A percentile compares a stretch with the other conserved stretches of the same genome.
Evolutionary conservation across 2,797 vertebrate genomes (phyloP).

Genomic region (Tolypeutes matacus): DNA sequence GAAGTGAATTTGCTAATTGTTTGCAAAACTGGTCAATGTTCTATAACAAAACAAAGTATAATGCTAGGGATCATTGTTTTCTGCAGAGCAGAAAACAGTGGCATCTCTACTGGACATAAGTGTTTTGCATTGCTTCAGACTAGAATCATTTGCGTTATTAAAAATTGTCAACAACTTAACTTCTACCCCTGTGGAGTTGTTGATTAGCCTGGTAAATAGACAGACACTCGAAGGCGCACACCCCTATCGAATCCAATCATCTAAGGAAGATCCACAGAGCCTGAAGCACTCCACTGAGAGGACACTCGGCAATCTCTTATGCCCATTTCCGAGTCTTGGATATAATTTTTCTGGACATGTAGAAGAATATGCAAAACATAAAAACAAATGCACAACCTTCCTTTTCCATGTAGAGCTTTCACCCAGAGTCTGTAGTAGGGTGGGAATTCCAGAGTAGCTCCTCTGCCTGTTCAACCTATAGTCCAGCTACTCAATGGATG

Average conservation of each 20-base stretch:
- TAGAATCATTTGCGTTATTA: background rate
- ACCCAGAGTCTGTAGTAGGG: background rate
- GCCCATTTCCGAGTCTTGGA: background rate
- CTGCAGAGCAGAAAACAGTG: background rate
- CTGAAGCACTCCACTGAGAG: too few relatives aligned
- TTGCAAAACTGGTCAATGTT: background rate
- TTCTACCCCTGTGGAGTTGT: background rate
- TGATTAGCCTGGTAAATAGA: background rate
- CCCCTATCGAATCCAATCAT: background rate
- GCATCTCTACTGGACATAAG: background rate
- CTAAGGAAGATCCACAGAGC: background rate
- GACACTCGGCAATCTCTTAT: background rate
- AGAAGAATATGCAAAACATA: background rate
- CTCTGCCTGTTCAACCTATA: background rate
- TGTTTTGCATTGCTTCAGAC: background rate
- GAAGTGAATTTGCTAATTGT: background rate
- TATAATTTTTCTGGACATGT: background rate
- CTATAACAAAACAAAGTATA: background rate
- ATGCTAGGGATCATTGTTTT: background rate
- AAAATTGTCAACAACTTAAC: background rate
- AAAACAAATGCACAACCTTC: background rate
- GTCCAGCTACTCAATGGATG: background rate
- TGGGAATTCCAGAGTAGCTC: background rate
- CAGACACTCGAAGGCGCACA: background rate
- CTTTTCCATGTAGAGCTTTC: background rate